These are phyloP conservation scores for Phalloptychus januarius DNA, from an alignment of 2,797 vertebrate genomes.

Conservation along the genomic window DNA sequence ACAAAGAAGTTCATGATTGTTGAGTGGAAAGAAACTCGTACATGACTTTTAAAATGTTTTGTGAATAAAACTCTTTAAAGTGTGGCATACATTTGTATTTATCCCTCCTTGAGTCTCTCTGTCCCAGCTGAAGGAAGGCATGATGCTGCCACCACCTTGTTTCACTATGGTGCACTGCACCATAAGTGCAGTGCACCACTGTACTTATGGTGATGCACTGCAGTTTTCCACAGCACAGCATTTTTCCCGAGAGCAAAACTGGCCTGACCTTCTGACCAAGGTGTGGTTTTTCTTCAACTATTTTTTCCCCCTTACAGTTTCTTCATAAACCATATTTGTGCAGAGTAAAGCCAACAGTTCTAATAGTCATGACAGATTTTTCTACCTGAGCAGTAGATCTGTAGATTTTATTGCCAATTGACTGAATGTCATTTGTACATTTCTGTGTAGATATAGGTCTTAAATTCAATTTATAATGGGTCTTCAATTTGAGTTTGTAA, in stretches of 20 bases:
- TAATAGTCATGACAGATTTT: neutral
- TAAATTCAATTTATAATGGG: no score
- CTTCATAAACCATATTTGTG: neutral
- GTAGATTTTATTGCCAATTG: no score
- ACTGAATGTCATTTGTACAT: no score
- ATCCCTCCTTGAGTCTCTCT: neutral
- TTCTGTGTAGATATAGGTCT: no score
- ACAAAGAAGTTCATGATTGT: neutral
- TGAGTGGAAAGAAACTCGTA: neutral
- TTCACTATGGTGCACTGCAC: neutral
- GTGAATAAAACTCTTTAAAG: neutral
- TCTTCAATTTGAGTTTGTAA: no score
- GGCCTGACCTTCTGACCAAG: no score
- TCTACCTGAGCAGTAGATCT: neutral
- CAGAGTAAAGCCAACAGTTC: neutral
- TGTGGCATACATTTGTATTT: neutral
- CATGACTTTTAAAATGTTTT: neutral
- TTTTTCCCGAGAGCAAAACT: neutral
- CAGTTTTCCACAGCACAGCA: neutral
- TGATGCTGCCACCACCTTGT: neutral
- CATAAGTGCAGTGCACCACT: no score
- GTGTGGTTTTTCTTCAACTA: neutral
- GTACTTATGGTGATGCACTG: neutral
- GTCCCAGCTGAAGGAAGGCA: neutral
- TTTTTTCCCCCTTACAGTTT: neutral